Evolutionary conservation across 1,140 invertebrate genomes (phyloP).

Genomic region (Temnothorax curvispinosus): DNA sequence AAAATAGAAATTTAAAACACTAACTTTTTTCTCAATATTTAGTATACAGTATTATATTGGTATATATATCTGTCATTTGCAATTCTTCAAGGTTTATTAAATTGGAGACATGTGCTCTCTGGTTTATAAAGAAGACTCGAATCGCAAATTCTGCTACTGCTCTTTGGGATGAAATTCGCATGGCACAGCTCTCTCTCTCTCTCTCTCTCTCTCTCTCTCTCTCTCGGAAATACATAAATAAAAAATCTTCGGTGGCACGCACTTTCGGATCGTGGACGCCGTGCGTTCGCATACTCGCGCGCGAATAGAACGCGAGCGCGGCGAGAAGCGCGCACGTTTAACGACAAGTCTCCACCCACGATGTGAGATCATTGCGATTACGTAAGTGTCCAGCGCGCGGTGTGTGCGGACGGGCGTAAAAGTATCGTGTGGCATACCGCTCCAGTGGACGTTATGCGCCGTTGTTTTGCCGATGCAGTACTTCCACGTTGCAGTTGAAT

Average conservation of each 20-base stretch:
- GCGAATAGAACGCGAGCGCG: not conserved
- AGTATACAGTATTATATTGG: not conserved
- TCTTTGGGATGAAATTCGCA: not conserved
- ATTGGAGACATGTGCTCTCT: not conserved
- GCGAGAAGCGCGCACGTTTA: slow-evolving; percentile 30
- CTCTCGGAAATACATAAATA: not conserved
- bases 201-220: not conserved
- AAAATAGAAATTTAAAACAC: not conserved
- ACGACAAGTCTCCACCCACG: slow-evolving; percentile 78
- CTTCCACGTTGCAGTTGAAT: slow-evolving; percentile 29
- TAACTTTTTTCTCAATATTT: not conserved
- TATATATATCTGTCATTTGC: not conserved
- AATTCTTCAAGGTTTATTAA: not conserved
- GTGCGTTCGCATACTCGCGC: not conserved
- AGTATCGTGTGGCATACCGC: slow-evolving; percentile 71
- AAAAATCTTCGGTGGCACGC: not conserved
- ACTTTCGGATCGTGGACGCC: slow-evolving; percentile 48
- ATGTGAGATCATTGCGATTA: slow-evolving; percentile 81
- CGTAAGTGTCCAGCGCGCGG: slow-evolving; percentile 77
- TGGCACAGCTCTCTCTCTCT: not conserved
- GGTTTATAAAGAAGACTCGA: not conserved
- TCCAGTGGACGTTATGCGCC: slow-evolving; percentile 41
- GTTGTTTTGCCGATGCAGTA: slow-evolving; percentile 50
- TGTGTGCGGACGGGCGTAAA: slow-evolving; percentile 72
- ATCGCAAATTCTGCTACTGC: not conserved